Conservation (phyloP, 2,797 vertebrate genomes). For the Gobio occitaniae region DNA sequence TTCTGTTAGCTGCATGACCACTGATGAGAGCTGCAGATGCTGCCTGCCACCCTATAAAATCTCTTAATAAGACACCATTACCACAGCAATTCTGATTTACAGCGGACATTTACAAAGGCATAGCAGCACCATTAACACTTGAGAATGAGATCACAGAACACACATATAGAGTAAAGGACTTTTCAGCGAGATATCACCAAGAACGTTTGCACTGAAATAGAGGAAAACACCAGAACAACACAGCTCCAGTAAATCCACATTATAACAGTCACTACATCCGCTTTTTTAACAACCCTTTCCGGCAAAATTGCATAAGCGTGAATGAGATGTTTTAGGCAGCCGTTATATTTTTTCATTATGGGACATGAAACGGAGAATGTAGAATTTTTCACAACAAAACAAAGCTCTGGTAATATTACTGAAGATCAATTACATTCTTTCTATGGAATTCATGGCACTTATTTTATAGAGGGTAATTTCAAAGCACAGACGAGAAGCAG, state of each 20-base stretch:
- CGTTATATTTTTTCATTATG: conserved; percentile 76
- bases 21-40: conserved; percentile 9
- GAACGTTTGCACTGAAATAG: not conserved
- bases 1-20: conserved; percentile 6
- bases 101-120: conserved; percentile 25
- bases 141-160: not conserved
- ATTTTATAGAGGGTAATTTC: conserved; percentile 45
- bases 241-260: conserved; percentile 14
- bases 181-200: conserved; percentile 22
- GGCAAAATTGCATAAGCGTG: conserved; percentile 39
- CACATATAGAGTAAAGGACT: not conserved
- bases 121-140: conserved; percentile 31
- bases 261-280: conserved; percentile 45
- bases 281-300: conserved; percentile 57
- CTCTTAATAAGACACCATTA: conserved; percentile 41
- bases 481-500: conserved; percentile 13
- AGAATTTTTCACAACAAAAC: conserved; percentile 53
- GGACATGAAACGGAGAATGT: conserved; percentile 59
- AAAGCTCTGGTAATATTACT: conserved; percentile 56
- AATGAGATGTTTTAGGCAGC: conserved; percentile 48
- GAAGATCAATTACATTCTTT: conserved; percentile 51
- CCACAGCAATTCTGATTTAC: conserved; percentile 20
- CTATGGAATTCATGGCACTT: conserved; percentile 41
- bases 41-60: conserved; percentile 27
- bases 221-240: conserved; percentile 7